A percentile compares a stretch with the other conserved stretches of the same genome.
These are phyloP conservation scores for Artemia franciscana DNA, from an alignment of 1,140 invertebrate genomes.

Conservation along the genomic window DNA sequence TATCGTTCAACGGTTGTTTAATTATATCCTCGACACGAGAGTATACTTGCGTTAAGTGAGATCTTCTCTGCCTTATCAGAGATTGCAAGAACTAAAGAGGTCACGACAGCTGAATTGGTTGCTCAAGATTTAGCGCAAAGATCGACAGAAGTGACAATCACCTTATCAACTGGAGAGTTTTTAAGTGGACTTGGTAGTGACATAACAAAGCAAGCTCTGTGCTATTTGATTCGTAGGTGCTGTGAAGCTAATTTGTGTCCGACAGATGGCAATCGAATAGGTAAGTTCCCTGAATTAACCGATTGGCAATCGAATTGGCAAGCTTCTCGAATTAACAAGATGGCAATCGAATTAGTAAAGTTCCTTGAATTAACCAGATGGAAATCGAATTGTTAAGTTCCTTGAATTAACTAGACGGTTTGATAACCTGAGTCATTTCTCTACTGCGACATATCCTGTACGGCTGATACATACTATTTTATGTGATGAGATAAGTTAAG, in stretches of 20 bases:
- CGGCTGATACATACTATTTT: too few species aligned
- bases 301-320: too few species aligned
- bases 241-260: constrained; percentile 30
- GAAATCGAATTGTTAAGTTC: too few species aligned
- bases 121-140: constrained; percentile 23
- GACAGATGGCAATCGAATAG: neutral
- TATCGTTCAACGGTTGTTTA: constrained; percentile 44
- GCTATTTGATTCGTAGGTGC: constrained; percentile 46
- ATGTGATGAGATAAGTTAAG: too few species aligned
- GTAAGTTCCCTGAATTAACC: neutral
- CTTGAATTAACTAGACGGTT: too few species aligned
- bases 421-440: too few species aligned
- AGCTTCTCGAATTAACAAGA: too few species aligned
- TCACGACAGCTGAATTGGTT: neutral
- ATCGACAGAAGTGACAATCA: constrained; percentile 32
- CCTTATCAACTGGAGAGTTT: constrained; percentile 26
- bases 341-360: neutral
- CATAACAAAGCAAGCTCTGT: constrained; percentile 61
- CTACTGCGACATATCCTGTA: too few species aligned
- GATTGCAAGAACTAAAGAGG: constrained; percentile 1
- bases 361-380: constrained; percentile 3
- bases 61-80: constrained; percentile 41
- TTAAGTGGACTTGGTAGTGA: constrained; percentile 65
- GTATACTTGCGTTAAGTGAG: constrained; percentile 58
- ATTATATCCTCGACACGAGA: constrained; percentile 59